A percentile compares a stretch with the other conserved stretches of the same genome.
Evolutionary conservation across 2,797 vertebrate genomes (phyloP).

Genomic region (Halcyon leucocephala): DNA sequence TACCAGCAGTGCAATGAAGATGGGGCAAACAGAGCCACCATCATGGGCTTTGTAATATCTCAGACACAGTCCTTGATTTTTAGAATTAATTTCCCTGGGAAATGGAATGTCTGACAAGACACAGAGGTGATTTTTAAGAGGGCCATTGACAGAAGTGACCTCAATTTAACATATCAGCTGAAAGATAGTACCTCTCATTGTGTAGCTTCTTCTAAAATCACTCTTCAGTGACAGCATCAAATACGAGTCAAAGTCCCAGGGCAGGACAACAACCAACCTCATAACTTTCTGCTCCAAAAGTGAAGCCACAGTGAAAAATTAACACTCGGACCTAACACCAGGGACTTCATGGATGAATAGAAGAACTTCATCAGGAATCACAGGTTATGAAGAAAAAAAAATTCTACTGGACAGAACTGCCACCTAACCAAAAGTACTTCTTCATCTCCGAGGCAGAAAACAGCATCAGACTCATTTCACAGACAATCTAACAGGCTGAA

Average conservation of each 20-base stretch:
- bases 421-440: not conserved
- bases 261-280: not conserved
- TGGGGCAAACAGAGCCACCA: not conserved
- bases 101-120: constrained; percentile 61
- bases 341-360: not conserved
- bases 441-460: not conserved
- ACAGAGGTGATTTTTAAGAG: constrained; percentile 61
- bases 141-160: constrained; percentile 44
- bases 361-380: not conserved
- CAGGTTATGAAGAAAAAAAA: not conserved
- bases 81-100: constrained; percentile 56
- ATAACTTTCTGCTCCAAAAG: not conserved
- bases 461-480: not conserved
- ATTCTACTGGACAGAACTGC: not conserved
- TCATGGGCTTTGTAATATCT: constrained; percentile 25
- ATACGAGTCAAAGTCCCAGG: not conserved
- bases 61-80: constrained; percentile 61
- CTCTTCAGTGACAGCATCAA: constrained; percentile 48
- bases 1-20: constrained; percentile 9
- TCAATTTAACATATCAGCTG: constrained; percentile 59
- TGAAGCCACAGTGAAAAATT: not conserved
- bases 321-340: not conserved
- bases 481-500: not conserved
- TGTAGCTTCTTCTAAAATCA: constrained; percentile 21
- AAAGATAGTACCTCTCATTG: constrained; percentile 35